Evolutionary conservation across 1,140 invertebrate species (phyloP), one percentile per base, ranked within the genome.

Genomic region (Eubasilissa regina): DNA sequence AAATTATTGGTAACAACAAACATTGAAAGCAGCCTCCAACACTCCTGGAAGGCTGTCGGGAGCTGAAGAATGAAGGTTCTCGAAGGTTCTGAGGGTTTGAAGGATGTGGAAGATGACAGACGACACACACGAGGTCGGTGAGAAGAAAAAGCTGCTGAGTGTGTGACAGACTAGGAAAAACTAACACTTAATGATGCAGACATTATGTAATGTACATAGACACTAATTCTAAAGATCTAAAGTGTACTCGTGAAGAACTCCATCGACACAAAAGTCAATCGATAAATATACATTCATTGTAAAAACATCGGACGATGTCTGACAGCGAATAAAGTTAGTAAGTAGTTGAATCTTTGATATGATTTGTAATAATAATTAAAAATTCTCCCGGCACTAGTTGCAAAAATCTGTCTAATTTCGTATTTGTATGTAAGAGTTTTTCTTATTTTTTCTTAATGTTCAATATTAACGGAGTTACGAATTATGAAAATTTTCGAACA

Each of bases 71-170:
- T 56, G 53, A 11, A 74, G 70, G 53, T 74, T 19, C n/a, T 58
- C 43, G 53, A 11, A 74, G 70, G 53, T 74, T 19, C n/a, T 58
- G 70, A 13, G 43, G 53, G 51, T 43, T 53, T 53, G 43, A 35
- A 72, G 21, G 68, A 51, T 17, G 21, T 35, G 45, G 19, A 11
- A 53, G 10, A 43, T 44, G 11, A 74, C 25, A 74, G 19, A 74
- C 19, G 35, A 21, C 19, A 56, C n/a, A 56, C 53, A 73, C 51
- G 53, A 21, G 53, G 70, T 74, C 70, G 78, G 81, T 82, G 81
- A 78, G 75, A 80, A 68, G 78, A 66, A 81, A 72, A 79, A 75
- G 77, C 80, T 81, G 77, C 62, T 64, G 75, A 66, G 75, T 77
- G 66, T 70, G 66, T 4, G 45, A 53, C 44, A 77, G 60, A 77